Percentiles rank a stretch among this genome's conserved stretches.
phyloP scores from a whole-genome alignment of 2,797 vertebrate species.

The Etheostoma nigrum region DNA sequence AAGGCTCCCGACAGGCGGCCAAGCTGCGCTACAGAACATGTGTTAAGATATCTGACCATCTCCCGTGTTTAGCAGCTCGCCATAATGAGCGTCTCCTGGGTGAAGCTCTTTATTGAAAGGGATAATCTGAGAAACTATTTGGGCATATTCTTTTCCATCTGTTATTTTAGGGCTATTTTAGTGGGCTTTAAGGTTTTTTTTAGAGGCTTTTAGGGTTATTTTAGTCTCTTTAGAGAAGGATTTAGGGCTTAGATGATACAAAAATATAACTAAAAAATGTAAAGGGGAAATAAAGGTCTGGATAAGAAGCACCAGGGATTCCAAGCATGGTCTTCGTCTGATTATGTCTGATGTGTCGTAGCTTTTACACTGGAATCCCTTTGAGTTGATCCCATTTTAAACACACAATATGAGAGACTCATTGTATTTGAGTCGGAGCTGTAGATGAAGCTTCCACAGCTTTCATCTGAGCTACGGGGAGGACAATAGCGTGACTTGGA shows the following conservation, averaged over 20 bases:
- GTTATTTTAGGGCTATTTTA: too few relatives aligned
- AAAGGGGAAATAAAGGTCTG: neutral
- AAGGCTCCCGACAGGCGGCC: constrained; percentile 11
- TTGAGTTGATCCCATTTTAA: neutral
- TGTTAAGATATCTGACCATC: constrained; percentile 7
- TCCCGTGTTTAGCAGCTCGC: neutral
- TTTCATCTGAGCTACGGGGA: neutral
- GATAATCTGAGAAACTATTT: neutral
- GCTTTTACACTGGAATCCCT: neutral
- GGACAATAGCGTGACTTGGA: neutral
- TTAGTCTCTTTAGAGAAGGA: too few relatives aligned
- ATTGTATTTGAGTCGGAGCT: neutral
- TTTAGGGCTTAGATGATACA: neutral
- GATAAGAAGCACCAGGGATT: neutral
- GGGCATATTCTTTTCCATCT: too few relatives aligned
- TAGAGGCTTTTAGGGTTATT: too few relatives aligned
- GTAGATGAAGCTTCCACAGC: too few relatives aligned
- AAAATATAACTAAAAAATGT: neutral
- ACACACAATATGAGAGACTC: neutral
- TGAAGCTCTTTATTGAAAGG: neutral
- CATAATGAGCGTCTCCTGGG: neutral
- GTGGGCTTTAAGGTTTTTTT: too few relatives aligned
- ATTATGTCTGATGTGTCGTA: neutral
- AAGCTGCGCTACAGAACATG: constrained; percentile 26
- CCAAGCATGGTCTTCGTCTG: neutral